These are phyloP conservation scores for Budorcas taxicolor DNA, from an alignment of 2,113 vertebrate genomes.

Conservation along the genomic window DNA sequence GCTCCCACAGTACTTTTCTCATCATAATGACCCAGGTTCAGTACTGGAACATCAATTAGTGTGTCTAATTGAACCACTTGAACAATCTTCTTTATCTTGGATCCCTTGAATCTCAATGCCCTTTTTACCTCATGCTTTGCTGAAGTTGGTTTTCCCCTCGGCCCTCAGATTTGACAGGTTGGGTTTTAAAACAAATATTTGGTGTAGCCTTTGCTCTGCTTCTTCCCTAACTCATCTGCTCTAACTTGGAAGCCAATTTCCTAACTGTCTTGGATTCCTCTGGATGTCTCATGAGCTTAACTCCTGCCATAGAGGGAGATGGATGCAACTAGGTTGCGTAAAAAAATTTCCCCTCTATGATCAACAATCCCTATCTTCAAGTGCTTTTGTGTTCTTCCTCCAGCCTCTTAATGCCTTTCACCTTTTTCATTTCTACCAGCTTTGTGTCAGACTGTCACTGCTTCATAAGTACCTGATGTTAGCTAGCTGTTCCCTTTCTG, in stretches of 20 bases:
- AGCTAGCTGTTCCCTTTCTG: background rate
- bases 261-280: constrained; percentile 30
- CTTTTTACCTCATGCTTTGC: background rate
- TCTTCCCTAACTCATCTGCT: background rate
- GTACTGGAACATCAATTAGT: background rate
- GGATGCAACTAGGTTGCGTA: background rate
- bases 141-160: background rate
- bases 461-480: background rate
- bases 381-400: background rate
- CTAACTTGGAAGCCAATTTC: background rate
- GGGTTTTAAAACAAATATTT: background rate
- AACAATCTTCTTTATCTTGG: background rate
- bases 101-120: background rate
- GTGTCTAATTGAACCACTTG: background rate
- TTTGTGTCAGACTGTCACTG: background rate
- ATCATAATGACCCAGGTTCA: background rate
- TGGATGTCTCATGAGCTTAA: constrained; percentile 11
- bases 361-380: background rate
- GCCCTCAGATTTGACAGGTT: background rate
- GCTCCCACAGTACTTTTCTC: background rate
- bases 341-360: background rate
- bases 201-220: background rate
- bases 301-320: background rate
- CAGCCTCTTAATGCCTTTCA: background rate
- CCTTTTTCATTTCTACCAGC: background rate